Evolutionary conservation across 2,888 invertebrate species (phyloP).

Genomic region (Eupithecia pulchellata): DNA sequence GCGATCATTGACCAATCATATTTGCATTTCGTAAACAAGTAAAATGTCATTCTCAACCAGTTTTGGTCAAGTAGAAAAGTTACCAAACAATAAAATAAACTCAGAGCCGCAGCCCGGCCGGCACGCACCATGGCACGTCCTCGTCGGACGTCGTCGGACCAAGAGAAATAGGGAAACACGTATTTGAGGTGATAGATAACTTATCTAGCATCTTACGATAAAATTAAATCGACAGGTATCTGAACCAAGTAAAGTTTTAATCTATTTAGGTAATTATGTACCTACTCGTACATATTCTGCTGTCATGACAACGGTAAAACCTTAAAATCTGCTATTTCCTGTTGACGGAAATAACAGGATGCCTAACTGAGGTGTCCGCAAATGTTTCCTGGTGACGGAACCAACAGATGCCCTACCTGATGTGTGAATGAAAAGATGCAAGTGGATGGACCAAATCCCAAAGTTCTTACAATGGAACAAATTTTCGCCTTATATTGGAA

Average conservation of each 20-base stretch:
- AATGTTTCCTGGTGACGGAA: not conserved
- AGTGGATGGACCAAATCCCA: no score
- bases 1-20: conserved; percentile 6
- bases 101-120: not conserved
- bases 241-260: not conserved
- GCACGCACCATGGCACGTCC: not conserved
- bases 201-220: not conserved
- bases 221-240: not conserved
- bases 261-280: no score
- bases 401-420: not conserved
- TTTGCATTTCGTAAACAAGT: conserved; percentile 22
- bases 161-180: not conserved
- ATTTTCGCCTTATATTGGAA: not conserved
- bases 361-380: not conserved
- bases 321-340: not conserved
- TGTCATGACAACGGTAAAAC: not conserved
- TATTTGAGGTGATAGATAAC: not conserved
- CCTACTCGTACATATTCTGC: not conserved
- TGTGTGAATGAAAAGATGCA: no score
- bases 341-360: not conserved
- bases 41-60: conserved; percentile 21
- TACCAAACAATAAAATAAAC: conserved; percentile 16
- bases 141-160: not conserved
- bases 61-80: conserved; percentile 21
- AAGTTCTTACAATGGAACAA: not conserved